These are phyloP conservation scores for Stichodactyla helianthus DNA, from an alignment of 64 coral and sea anemone species.

Conservation along the genomic window DNA sequence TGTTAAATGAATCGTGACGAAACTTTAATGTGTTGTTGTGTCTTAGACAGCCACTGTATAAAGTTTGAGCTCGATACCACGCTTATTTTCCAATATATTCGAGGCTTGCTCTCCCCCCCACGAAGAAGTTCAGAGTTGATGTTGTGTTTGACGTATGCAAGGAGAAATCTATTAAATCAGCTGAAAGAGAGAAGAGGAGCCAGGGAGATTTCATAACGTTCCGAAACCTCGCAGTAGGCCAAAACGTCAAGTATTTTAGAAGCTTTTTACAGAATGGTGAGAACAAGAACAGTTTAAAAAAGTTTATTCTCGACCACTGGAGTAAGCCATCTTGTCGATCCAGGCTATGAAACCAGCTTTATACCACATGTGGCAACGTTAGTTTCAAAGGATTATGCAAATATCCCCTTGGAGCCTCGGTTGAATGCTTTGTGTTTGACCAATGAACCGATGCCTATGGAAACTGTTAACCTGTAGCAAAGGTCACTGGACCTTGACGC, in stretches of 20 bases:
- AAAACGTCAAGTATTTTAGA: background rate
- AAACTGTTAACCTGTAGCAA: too few species aligned
- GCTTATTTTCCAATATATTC: too few species aligned
- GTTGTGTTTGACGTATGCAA: conserved; percentile 11
- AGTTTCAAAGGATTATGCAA: too few species aligned
- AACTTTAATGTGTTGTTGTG: too few species aligned
- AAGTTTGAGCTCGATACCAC: too few species aligned
- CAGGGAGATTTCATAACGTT: background rate
- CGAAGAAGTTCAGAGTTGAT: conserved; percentile 8
- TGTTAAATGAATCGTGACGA: too few species aligned
- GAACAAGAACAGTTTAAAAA: conserved; percentile 21
- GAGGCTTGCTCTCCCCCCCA: too few species aligned
- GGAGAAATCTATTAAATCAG: conserved; percentile 8
- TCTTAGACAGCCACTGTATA: too few species aligned
- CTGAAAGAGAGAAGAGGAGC: conserved; percentile 1
- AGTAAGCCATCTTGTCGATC: background rate
- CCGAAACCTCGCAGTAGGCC: background rate
- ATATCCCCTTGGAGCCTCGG: too few species aligned
- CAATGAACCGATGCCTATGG: too few species aligned
- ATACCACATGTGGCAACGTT: conserved; percentile 18
- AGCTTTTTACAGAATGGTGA: conserved; percentile 5
- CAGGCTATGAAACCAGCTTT: conserved; percentile 15
- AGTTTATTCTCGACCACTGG: conserved; percentile 19
- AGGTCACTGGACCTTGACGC: too few species aligned
- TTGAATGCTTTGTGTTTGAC: too few species aligned